Conservation (phyloP, 2,888 invertebrate species). For the Aleiodes testaceus region DNA sequence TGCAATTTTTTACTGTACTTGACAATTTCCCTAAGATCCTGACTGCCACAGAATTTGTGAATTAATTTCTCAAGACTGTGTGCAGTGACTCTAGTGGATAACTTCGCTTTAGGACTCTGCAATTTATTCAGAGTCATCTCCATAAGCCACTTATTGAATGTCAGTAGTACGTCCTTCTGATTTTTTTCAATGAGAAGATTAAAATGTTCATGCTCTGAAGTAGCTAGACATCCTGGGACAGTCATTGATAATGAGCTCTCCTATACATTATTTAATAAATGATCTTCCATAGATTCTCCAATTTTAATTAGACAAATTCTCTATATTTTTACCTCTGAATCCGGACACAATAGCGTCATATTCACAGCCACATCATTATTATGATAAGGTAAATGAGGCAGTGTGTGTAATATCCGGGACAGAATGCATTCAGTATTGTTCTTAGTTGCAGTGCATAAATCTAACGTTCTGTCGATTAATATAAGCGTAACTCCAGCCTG, state of each 20-base stretch:
- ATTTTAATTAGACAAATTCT: neutral
- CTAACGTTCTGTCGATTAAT: conserved; percentile 79
- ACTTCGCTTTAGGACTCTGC: conserved; percentile 62
- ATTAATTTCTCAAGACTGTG: conserved; percentile 69
- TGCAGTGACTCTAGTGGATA: conserved; percentile 66
- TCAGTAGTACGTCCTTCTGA: conserved; percentile 64
- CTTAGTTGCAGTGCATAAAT: conserved; percentile 78
- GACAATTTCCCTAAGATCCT: conserved; percentile 56
- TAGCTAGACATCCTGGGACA: conserved; percentile 69
- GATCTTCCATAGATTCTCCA: conserved; percentile 11
- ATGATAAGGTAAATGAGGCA: conserved; percentile 79
- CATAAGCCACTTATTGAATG: conserved; percentile 63
- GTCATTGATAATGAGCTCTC: conserved; percentile 57
- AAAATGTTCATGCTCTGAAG: conserved; percentile 58
- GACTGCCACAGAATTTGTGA: conserved; percentile 61
- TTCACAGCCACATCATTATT: conserved; percentile 79
- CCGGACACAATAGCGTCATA: conserved; percentile 77
- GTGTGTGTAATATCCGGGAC: conserved; percentile 77
- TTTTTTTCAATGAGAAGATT: conserved; percentile 65
- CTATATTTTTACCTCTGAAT: conserved; percentile 55
- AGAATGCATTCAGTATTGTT: conserved; percentile 78
- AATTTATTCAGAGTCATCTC: conserved; percentile 58
- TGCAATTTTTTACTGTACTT: conserved; percentile 66
- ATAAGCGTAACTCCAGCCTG: conserved; percentile 74
- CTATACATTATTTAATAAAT: conserved; percentile 51